phyloP scores from a whole-genome alignment of 2,888 invertebrate genomes.

The Plebejus anna region DNA sequence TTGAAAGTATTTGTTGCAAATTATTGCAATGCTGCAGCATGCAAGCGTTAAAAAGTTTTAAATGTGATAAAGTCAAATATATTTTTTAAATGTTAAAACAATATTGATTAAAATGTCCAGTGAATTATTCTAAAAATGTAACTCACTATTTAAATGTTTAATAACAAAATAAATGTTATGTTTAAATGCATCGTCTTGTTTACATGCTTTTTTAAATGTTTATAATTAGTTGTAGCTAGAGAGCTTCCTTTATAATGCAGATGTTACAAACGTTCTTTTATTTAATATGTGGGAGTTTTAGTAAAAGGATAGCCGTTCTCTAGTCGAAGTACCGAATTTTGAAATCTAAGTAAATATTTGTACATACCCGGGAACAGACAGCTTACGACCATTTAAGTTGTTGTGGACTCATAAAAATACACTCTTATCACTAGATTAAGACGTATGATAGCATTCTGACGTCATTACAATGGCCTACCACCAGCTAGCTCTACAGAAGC shows the following conservation, averaged over 20 bases:
- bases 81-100: background rate
- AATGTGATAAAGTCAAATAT: background rate
- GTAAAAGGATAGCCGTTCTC: too few relatives aligned
- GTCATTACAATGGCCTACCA: constrained; percentile 40
- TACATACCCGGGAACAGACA: constrained; percentile 45
- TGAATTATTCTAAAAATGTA: background rate
- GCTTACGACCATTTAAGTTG: constrained; percentile 47
- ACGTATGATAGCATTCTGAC: constrained; percentile 49
- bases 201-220: too few relatives aligned
- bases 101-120: background rate
- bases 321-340: constrained; percentile 31
- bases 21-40: too few relatives aligned
- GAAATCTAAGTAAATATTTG: constrained; percentile 23
- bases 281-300: too few relatives aligned
- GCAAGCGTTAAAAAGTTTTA: background rate
- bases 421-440: constrained; percentile 49
- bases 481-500: background rate
- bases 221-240: too few relatives aligned
- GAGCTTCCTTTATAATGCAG: too few relatives aligned
- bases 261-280: too few relatives aligned
- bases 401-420: constrained; percentile 48
- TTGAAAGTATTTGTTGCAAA: background rate
- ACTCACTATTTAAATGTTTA: background rate
- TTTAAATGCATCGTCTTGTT: background rate
- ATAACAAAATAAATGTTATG: background rate